phyloP scores from a whole-genome alignment of 2,113 vertebrate genomes.

The Tretioscincus oriximinensis region DNA sequence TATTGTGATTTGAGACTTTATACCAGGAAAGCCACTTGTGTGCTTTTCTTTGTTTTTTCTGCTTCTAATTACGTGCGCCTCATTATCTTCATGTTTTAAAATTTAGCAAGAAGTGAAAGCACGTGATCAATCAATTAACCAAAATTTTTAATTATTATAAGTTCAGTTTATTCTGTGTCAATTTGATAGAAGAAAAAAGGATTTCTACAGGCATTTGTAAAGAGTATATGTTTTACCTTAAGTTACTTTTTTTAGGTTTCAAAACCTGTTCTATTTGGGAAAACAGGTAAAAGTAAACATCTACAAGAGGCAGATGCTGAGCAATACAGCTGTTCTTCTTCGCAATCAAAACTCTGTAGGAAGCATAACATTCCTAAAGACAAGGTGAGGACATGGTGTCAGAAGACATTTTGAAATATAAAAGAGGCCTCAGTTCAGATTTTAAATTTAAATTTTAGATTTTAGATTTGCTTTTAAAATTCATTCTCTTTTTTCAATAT shows the following conservation, averaged over 20 bases:
- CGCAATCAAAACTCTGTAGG: slow-evolving; percentile 72
- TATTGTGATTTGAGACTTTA: too few species aligned
- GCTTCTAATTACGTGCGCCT: too few species aligned
- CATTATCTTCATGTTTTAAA: neutral
- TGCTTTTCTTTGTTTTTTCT: too few species aligned
- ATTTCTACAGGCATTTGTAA: neutral
- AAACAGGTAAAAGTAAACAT: slow-evolving; percentile 76
- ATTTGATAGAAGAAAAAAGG: neutral
- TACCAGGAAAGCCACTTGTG: too few species aligned
- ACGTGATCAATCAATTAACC: neutral
- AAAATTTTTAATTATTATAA: neutral
- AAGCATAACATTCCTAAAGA: slow-evolving; percentile 75
- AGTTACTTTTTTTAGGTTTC: slow-evolving; percentile 79
- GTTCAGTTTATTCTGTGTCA: neutral
- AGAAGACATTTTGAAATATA: neutral
- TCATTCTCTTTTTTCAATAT: neutral
- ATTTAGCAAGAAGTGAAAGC: neutral
- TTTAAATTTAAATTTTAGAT: neutral
- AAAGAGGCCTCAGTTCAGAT: neutral
- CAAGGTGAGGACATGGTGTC: slow-evolving; percentile 65
- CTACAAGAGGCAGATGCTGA: slow-evolving; percentile 74
- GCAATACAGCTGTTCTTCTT: slow-evolving; percentile 62
- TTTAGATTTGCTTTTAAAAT: neutral
- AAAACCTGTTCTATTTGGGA: slow-evolving; percentile 85
- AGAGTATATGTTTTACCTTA: neutral